A percentile compares a stretch with the other conserved stretches of the same genome.
phyloP scores from a whole-genome alignment of 2,113 vertebrate species.

The Rhea americana region DNA sequence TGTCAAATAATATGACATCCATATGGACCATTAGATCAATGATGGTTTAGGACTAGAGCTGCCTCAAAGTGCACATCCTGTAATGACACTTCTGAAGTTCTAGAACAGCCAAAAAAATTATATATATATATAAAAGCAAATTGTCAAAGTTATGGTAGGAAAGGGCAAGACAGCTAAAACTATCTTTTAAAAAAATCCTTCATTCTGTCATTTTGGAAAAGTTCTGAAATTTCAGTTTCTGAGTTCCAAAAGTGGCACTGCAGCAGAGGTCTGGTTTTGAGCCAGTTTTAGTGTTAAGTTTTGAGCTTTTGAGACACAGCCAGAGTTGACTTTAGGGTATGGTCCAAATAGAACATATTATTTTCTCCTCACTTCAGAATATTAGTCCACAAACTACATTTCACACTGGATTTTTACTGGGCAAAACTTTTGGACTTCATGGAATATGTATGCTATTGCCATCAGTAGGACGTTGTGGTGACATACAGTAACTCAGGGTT shows the following conservation, averaged over 20 bases:
- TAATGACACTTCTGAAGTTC: slow-evolving; percentile 37
- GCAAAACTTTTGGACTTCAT: background rate
- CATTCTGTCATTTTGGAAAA: slow-evolving; percentile 53
- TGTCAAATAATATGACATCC: slow-evolving; percentile 64
- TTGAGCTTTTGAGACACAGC: background rate
- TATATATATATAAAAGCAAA: background rate
- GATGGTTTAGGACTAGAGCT: slow-evolving; percentile 42
- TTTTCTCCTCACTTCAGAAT: background rate
- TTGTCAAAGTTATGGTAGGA: slow-evolving; percentile 35
- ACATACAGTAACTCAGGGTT: background rate
- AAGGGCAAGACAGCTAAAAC: slow-evolving; percentile 43
- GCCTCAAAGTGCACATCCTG: slow-evolving; percentile 59
- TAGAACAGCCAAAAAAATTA: slow-evolving; percentile 19
- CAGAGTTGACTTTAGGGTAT: background rate
- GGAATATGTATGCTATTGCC: background rate
- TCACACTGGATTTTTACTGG: background rate
- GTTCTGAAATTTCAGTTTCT: slow-evolving; percentile 51
- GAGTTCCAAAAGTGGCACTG: background rate
- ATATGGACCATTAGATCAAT: slow-evolving; percentile 63
- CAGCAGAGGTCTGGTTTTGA: slow-evolving; percentile 17
- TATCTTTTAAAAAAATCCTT: slow-evolving; percentile 1
- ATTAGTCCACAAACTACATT: background rate
- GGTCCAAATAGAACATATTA: background rate
- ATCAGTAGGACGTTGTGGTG: background rate
- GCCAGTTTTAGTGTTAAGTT: slow-evolving; percentile 3